Evolutionary conservation across 1,140 invertebrate species (phyloP), one percentile per base, ranked within the genome.

Genomic region (Sinonovacula constricta): DNA sequence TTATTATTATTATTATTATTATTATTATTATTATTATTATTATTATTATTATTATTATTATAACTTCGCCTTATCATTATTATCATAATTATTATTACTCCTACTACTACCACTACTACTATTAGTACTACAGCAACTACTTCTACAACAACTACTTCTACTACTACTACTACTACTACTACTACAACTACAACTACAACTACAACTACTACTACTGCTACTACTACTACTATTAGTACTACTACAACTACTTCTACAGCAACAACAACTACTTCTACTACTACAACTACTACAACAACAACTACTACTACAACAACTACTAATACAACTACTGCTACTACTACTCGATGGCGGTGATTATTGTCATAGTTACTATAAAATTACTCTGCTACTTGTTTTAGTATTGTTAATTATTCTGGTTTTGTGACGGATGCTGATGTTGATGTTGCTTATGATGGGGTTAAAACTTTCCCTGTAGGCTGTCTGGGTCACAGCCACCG

Each of bases 401-500:
- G 12, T 49, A 49, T n/a, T 49, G 45, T n/a, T 49, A n/a, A 12
- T 49, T 12, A 12, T 49, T 14, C 45, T 49, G n/a, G 12, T 49
- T 14, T n/a, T 49, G n/a, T n/a, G 12, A 49, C 45, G 12, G 45
- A 12, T 49, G 45, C 45, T 49, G 45, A 12, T 49, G n/a, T n/a
- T 49, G n/a, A 12, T 49, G n/a, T n/a, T 49, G n/a, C 45, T 49
- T 14, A 12, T 49, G 45, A 12, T 49, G 45, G 12, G 12, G 45
- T n/a, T 49, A 49, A 12, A n/a, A n/a, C 45, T 60, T 59, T 68
- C 53, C 33, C 33, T 65, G 2, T 33, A 86, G 95, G 97, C 99
- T 53, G 97, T 99, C 12, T 99, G 97, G 97, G 98, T 99, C 88
- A 99, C 98, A 3, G 97, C 98, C 28, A 92, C 99, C 1, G 99